These are phyloP conservation scores for Papilio elwesi DNA, from an alignment of 2,888 invertebrate species.

Conservation along the genomic window DNA sequence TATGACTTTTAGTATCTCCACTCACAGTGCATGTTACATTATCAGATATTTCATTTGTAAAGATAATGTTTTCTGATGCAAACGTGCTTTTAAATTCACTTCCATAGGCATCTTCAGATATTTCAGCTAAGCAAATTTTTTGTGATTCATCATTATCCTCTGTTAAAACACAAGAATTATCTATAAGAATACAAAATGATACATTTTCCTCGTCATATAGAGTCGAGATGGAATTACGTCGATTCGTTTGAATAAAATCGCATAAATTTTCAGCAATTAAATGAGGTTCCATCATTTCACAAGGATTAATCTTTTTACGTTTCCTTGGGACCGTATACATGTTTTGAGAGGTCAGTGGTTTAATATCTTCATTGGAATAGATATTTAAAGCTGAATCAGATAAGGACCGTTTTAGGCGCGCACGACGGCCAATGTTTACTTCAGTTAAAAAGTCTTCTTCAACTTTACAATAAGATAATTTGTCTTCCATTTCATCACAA, in stretches of 20 bases:
- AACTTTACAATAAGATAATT: background rate
- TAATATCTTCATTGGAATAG: conserved; percentile 21
- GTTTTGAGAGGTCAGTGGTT: conserved; percentile 2
- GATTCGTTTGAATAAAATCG: conserved; percentile 64
- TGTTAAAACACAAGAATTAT: conserved; percentile 69
- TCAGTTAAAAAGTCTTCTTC: conserved; percentile 26
- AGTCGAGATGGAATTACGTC: conserved; percentile 74
- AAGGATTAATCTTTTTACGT: conserved; percentile 57
- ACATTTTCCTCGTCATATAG: conserved; percentile 71
- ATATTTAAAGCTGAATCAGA: conserved; percentile 69
- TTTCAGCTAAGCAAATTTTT: conserved; percentile 66
- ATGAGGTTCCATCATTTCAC: conserved; percentile 53
- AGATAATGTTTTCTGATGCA: conserved; percentile 16
- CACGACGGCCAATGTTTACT: conserved; percentile 42
- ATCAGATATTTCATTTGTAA: conserved; percentile 20
- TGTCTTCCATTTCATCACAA: conserved; percentile 1
- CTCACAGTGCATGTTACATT: conserved; percentile 20
- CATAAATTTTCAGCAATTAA: conserved; percentile 57
- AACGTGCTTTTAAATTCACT: conserved; percentile 33
- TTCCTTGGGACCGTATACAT: conserved; percentile 51
- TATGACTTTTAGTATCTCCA: conserved; percentile 34
- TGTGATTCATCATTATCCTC: conserved; percentile 64
- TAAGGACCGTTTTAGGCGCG: conserved; percentile 67
- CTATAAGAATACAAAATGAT: conserved; percentile 75
- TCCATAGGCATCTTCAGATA: conserved; percentile 51